These are phyloP conservation scores for Ephialtes manifestator DNA, from an alignment of 2,888 invertebrate species.

Conservation along the genomic window DNA sequence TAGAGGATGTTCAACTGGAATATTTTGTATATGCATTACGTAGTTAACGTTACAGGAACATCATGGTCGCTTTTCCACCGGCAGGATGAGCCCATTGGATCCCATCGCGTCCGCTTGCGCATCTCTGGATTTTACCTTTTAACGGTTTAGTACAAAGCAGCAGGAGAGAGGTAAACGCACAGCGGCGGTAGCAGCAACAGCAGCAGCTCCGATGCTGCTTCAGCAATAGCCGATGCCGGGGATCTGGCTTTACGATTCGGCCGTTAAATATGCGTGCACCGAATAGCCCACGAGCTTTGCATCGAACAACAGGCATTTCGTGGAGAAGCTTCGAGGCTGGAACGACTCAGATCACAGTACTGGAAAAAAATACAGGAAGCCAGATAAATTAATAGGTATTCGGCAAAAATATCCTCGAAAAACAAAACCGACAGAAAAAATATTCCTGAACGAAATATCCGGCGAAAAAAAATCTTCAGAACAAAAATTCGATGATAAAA, in stretches of 20 bases:
- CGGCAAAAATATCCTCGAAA: not conserved
- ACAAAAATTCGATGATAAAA: not conserved
- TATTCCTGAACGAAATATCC: not conserved
- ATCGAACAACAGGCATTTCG: slow-evolving; percentile 13
- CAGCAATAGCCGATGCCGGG: slow-evolving; percentile 12
- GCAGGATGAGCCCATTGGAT: slow-evolving; percentile 10
- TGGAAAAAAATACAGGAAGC: not conserved
- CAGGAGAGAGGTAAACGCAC: slow-evolving; percentile 39
- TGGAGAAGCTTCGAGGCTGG: not conserved
- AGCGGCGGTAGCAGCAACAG: not conserved
- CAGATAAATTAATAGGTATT: not conserved
- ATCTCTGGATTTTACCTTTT: slow-evolving; percentile 45
- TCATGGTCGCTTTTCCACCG: not conserved
- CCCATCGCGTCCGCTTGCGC: slow-evolving; percentile 24
- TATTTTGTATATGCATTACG: not conserved
- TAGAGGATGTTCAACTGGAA: not conserved
- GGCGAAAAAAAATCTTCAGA: not conserved
- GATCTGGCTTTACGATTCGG: slow-evolving; percentile 35
- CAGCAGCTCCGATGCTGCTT: slow-evolving; percentile 5
- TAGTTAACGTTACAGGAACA: slow-evolving; percentile 12
- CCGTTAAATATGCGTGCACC: slow-evolving; percentile 44
- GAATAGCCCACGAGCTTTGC: not conserved
- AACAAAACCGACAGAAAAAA: not conserved
- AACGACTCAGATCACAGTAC: not conserved
- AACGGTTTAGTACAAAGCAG: slow-evolving; percentile 37